Base-by-base conservation (phyloP, 2,113 vertebrate species). In the Leuciscus idus region DNA sequence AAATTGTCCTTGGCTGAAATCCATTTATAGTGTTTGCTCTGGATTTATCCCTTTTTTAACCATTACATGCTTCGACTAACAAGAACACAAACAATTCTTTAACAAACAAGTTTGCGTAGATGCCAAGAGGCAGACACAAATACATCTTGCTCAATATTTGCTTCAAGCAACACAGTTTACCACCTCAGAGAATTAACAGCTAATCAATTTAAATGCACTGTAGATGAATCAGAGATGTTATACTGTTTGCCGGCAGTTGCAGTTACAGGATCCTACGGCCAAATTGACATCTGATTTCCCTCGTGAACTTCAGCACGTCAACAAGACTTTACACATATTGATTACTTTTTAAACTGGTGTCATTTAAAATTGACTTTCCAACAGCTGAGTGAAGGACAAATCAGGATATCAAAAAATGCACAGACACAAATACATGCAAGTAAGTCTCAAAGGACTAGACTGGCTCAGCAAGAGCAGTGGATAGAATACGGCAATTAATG, bases 291-390 rank as follows among this genome's bases (percentile, higher is more conserved):
- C 48, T 52, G 80, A 82, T 66, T 64, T 77, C 85, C 85, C 85
- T 57, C 3, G 62, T 66, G 70, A 23, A 81, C 55, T 50, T 19
- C 68, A 33, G 62, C 78, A 70, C 43, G 46, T 75, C 85, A 86
- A 64, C 80, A 48, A 36, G 81, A 68, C 81, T 84, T 84, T 80
- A 84, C 82, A 72, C 11, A 33, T 78, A 87, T 87, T 79, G 86
- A 87, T 87, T 72, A 79, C 30, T 66, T 75, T 84, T 84, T 78
- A 76, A 83, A 79, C 57, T 68, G 72, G 70, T 79, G 81, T 84
- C 81, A 70, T 78, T 70, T 84, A 46, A 61, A 84, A 84, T 72
- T 46, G 48, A 36, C 26, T 57, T 72, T 48, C 57, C 74, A 61
- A 83, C n/a, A 43, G 59, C 61, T 52, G 81, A 61, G 48, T 78